phyloP scores from a whole-genome alignment of 2,113 vertebrate species.

The Vireo altiloquus region DNA sequence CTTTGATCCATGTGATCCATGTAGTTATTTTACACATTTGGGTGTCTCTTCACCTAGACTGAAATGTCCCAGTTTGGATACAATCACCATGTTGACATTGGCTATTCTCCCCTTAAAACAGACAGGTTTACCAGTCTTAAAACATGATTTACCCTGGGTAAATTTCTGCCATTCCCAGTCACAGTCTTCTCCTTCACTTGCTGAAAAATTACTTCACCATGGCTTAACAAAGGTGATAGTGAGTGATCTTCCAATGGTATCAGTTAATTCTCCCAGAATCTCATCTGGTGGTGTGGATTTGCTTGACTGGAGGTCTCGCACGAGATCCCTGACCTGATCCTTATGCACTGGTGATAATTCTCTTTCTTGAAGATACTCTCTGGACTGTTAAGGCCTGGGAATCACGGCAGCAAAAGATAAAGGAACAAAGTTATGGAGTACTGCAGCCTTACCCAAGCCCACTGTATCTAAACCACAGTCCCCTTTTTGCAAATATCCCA shows the following conservation, averaged over 20 bases:
- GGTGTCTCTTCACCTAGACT: not conserved
- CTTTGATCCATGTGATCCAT: not conserved
- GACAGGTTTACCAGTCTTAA: not conserved
- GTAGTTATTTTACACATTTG: not conserved
- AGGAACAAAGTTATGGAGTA: not conserved
- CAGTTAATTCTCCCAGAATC: not conserved
- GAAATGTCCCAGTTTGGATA: not conserved
- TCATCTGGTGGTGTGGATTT: not conserved
- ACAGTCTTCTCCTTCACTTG: not conserved
- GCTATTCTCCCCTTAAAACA: not conserved
- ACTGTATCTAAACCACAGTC: not conserved
- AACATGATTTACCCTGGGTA: not conserved
- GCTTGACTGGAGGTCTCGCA: not conserved
- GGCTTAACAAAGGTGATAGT: not conserved
- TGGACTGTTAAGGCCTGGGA: not conserved
- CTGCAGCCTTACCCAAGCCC: not conserved
- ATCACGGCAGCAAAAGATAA: not conserved
- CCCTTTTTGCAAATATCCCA: not conserved
- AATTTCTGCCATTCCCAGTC: not conserved
- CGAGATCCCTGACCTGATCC: not conserved
- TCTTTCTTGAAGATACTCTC: not conserved
- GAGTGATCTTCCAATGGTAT: not conserved
- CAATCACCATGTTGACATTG: not conserved
- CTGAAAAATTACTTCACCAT: not conserved
- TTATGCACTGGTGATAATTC: not conserved